phyloP scores from a whole-genome alignment of 2,888 invertebrate genomes.

The Balanococcus diminutus region DNA sequence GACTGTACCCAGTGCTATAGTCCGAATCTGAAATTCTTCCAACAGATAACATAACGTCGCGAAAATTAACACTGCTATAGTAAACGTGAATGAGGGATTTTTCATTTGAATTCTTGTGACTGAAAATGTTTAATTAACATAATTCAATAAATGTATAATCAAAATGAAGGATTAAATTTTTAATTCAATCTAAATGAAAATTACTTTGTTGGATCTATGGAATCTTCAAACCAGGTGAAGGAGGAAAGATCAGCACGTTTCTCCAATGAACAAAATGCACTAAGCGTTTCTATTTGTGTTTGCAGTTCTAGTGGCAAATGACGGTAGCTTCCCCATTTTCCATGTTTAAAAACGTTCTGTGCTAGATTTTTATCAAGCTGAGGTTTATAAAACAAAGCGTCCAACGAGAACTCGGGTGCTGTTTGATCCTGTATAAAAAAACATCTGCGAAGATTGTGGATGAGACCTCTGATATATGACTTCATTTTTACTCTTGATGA shows the following conservation, averaged over 20 bases:
- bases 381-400: conserved; percentile 69
- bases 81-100: conserved; percentile 66
- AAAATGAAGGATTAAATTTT: too few relatives aligned
- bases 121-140: too few relatives aligned
- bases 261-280: conserved; percentile 77
- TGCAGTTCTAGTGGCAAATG: conserved; percentile 72
- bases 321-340: conserved; percentile 78
- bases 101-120: conserved; percentile 6
- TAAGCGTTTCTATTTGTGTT: conserved; percentile 64
- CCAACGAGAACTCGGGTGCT: conserved; percentile 71
- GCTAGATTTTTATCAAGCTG: conserved; percentile 76
- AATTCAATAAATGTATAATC: too few relatives aligned
- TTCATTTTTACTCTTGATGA: too few relatives aligned
- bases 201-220: not conserved
- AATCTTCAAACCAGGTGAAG: conserved; percentile 61
- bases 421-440: conserved; percentile 67
- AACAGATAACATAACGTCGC: conserved; percentile 92
- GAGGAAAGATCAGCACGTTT: conserved; percentile 86
- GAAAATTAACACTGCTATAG: conserved; percentile 87
- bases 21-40: conserved; percentile 75
- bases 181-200: too few relatives aligned
- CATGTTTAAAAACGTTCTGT: conserved; percentile 75
- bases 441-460: conserved; percentile 63
- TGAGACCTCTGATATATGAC: too few relatives aligned
- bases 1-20: not conserved